Percentiles rank a stretch among this genome's conserved stretches.
phyloP scores from a whole-genome alignment of 1,140 invertebrate genomes.

The Trichomalopsis sarcophagae region DNA sequence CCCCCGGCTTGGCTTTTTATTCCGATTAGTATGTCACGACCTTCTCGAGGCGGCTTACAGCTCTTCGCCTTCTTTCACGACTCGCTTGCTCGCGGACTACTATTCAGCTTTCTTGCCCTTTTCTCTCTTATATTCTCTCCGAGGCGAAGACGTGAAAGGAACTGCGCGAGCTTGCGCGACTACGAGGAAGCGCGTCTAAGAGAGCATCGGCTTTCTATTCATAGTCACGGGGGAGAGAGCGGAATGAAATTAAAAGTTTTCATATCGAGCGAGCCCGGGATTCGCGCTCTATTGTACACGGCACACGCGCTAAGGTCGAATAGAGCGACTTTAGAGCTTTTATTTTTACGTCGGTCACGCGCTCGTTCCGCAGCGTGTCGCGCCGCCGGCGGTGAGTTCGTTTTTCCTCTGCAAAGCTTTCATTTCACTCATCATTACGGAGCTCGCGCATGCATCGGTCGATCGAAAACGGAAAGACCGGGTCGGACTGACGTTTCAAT shows the following conservation, averaged over 20 bases:
- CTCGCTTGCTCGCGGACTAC: not conserved
- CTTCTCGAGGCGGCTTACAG: not conserved
- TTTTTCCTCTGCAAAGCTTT: no score
- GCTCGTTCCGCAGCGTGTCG: not conserved
- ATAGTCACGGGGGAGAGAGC: not conserved
- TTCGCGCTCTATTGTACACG: not conserved
- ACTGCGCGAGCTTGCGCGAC: no score
- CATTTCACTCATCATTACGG: no score
- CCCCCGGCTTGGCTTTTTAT: slow-evolving; percentile 31
- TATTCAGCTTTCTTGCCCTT: not conserved
- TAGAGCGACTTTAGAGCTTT: not conserved
- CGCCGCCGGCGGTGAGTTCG: no score
- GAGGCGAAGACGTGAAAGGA: no score
- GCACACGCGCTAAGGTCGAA: not conserved
- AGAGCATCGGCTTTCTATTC: not conserved
- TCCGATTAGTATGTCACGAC: slow-evolving; percentile 47
- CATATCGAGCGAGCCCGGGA: not conserved
- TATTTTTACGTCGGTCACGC: not conserved
- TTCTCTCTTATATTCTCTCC: not conserved
- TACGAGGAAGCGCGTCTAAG: no score
- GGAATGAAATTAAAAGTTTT: slow-evolving; percentile 19
- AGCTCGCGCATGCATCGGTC: no score
- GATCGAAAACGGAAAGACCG: no score
- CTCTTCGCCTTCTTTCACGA: slow-evolving; percentile 2
- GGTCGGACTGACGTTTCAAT: no score